Percentiles rank a stretch among this genome's conserved stretches.
Evolutionary conservation across 2,113 vertebrate genomes (phyloP).

Genomic region (Columba livia): DNA sequence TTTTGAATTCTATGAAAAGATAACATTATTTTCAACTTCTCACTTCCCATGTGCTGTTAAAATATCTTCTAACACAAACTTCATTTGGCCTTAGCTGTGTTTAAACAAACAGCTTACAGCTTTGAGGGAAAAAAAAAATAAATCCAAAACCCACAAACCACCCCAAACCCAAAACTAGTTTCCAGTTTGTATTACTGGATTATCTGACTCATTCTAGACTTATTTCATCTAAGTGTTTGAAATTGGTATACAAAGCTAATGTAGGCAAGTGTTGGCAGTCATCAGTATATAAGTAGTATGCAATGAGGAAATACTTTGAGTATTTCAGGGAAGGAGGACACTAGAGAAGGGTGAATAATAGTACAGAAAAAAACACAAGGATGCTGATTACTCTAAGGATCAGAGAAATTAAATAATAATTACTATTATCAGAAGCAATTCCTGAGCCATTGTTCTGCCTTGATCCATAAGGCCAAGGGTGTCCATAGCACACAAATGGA

Average conservation of each 20-base stretch:
- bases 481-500: background rate
- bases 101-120: background rate
- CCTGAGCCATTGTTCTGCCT: background rate
- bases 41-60: background rate
- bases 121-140: background rate
- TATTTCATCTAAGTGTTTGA: background rate
- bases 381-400: background rate
- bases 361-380: background rate
- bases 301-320: background rate
- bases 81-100: background rate
- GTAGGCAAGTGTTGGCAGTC: background rate
- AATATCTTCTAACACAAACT: background rate
- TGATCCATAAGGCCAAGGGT: background rate
- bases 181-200: background rate
- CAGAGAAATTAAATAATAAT: background rate
- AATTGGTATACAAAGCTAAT: background rate
- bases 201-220: background rate
- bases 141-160: background rate
- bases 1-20: background rate
- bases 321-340: background rate
- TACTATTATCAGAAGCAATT: background rate
- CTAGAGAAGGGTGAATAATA: background rate
- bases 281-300: background rate
- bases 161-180: background rate
- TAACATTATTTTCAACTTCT: background rate